A percentile compares a stretch with the other conserved stretches of the same genome.
Conservation (phyloP, 1,140 invertebrate genomes). For the Nilaparvata lugens region DNA sequence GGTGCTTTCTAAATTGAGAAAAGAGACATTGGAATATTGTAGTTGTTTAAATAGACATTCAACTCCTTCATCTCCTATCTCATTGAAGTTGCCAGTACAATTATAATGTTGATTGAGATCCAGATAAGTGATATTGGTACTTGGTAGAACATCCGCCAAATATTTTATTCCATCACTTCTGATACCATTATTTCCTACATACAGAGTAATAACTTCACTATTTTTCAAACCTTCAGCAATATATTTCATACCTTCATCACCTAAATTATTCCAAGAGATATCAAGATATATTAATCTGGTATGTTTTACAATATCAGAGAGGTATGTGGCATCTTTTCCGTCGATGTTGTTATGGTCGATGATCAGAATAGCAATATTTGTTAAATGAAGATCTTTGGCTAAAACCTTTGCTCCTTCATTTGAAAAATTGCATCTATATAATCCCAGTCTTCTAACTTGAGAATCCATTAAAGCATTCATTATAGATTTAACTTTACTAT, state of each 20-base stretch:
- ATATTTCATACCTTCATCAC: background rate
- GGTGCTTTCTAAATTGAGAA: background rate
- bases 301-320: background rate
- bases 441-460: no score
- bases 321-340: background rate
- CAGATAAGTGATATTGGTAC: background rate
- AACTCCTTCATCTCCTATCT: no score
- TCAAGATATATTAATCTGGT: background rate
- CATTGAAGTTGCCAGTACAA: no score
- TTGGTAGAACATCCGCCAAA: background rate
- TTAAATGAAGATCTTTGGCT: no score
- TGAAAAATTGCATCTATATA: no score
- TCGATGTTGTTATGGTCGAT: no score
- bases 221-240: background rate
- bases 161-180: background rate
- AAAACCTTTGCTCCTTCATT: no score
- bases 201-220: background rate
- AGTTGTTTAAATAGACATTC: background rate
- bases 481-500: no score
- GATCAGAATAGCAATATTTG: no score
- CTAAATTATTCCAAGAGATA: background rate
- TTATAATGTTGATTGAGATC: no score
- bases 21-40: background rate
- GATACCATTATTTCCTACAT: background rate
- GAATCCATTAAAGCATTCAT: no score